Evolutionary conservation across 2,797 vertebrate species (phyloP).

Genomic region (Nyctibius grandis): DNA sequence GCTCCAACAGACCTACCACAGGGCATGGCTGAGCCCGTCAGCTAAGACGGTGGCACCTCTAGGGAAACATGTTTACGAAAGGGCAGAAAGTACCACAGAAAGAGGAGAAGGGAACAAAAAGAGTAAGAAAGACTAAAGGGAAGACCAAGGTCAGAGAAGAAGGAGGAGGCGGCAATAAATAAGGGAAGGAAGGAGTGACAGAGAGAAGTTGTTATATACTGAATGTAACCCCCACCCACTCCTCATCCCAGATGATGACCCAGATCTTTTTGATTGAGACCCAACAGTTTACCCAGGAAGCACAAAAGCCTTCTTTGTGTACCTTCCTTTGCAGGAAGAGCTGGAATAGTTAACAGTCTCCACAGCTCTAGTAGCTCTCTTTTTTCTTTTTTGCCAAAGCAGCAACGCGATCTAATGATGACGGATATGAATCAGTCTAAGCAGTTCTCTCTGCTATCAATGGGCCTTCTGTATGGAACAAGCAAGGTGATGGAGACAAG

Average conservation of each 20-base stretch:
- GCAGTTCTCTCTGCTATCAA: not conserved
- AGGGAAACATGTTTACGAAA: not conserved
- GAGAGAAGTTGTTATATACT: not conserved
- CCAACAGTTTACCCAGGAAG: not conserved
- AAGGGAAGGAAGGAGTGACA: not conserved
- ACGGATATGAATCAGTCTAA: not conserved
- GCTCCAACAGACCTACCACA: rapidly evolving
- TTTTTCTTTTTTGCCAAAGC: not conserved
- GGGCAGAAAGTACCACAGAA: not conserved
- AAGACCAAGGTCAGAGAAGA: not conserved
- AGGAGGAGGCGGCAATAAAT: not conserved
- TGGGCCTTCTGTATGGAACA: not conserved
- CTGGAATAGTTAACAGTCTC: not conserved
- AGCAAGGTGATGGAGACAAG: not conserved
- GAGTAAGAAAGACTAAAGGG: not conserved
- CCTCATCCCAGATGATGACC: not conserved
- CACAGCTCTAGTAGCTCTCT: not conserved
- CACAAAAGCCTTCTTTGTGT: not conserved
- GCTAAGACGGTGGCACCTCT: not conserved
- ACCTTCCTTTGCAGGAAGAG: not conserved
- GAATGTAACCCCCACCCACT: not conserved
- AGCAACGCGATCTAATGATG: not conserved
- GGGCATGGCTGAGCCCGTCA: no score
- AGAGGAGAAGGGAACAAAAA: not conserved
- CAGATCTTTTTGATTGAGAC: not conserved